Evolutionary conservation across 1,140 invertebrate species (phyloP), one percentile per base, ranked within the genome.

Genomic region (Sminthurides bifidus): DNA sequence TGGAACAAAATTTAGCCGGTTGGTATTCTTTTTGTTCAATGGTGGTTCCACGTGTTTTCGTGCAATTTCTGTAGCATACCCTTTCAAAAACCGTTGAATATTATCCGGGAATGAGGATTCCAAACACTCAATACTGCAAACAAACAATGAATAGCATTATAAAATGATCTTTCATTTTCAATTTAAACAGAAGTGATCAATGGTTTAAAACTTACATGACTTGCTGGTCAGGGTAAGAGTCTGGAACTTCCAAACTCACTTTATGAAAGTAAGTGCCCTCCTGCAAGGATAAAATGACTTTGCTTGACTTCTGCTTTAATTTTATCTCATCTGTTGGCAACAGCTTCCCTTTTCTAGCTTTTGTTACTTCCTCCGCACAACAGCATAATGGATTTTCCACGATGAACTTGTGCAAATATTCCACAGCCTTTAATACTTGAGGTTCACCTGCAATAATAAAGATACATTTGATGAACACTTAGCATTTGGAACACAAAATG

Each of bases 351-450:
- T 56, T 82, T n/a, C n/a, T 81, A 43, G 86, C 69, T 19, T 71
- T 66, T 54, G 76, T 73, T 51, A 87, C 81, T 70, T 87, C 84
- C 65, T 84, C 81, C 44, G 81, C 79, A 64, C 82, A 85, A 38
- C 82, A 81, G 65, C 78, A 81, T 6, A 87, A 69, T 0, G 82
- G 80, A 72, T 84, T 83, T 40, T 84, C 81, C 26, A 79, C 74
- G 3, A 87, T 70, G 67, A 85, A 87, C 46, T 75, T 78, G 38
- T 74, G 68, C 2, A 85, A 68, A 66, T 85, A 83, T 57, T 77
- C 73, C 15, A 84, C 66, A 8, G 77, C 69, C 21, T 71, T 68
- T 26, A 80, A 62, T 31, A 79, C 66, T 74, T 79, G 66, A 21
- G 58, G 52, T 21, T 58, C 54, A 15, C 53, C 62, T 64, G 23